Conservation (phyloP, 2,797 vertebrate genomes). For the Bradypodion ventrale region DNA sequence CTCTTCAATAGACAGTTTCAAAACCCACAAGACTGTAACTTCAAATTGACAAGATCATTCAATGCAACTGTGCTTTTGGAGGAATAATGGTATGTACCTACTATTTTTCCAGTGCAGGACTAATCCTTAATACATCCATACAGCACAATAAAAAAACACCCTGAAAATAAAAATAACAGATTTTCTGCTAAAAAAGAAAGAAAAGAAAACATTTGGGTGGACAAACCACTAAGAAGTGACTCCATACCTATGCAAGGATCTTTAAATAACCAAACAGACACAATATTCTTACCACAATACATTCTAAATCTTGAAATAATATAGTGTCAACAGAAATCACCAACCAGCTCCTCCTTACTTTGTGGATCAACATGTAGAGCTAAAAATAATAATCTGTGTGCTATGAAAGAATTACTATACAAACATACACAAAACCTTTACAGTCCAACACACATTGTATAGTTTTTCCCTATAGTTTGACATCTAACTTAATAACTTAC, state of each 20-base stretch:
- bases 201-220: too few species aligned
- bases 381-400: not conserved
- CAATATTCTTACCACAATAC: not conserved
- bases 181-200: conserved; percentile 45
- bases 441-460: not conserved
- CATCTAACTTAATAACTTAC: not conserved
- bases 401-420: not conserved
- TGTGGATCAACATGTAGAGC: not conserved
- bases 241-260: not conserved
- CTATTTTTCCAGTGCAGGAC: conserved; percentile 47
- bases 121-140: conserved; percentile 44
- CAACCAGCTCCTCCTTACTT: not conserved
- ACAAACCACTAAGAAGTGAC: conserved; percentile 3
- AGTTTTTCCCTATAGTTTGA: not conserved
- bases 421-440: not conserved
- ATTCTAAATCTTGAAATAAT: conserved; percentile 9
- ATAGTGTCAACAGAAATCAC: conserved; percentile 8
- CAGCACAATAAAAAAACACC: conserved; percentile 48
- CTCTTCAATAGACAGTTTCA: conserved; percentile 61
- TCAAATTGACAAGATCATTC: conserved; percentile 49
- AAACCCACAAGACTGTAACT: conserved; percentile 54
- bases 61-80: conserved; percentile 53
- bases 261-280: conserved; percentile 18
- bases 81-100: conserved; percentile 64
- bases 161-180: conserved; percentile 50